Percentiles rank a stretch among this genome's conserved stretches.
These are phyloP conservation scores for Monopterus albus DNA, from an alignment of 2,113 vertebrate genomes.

Conservation along the genomic window DNA sequence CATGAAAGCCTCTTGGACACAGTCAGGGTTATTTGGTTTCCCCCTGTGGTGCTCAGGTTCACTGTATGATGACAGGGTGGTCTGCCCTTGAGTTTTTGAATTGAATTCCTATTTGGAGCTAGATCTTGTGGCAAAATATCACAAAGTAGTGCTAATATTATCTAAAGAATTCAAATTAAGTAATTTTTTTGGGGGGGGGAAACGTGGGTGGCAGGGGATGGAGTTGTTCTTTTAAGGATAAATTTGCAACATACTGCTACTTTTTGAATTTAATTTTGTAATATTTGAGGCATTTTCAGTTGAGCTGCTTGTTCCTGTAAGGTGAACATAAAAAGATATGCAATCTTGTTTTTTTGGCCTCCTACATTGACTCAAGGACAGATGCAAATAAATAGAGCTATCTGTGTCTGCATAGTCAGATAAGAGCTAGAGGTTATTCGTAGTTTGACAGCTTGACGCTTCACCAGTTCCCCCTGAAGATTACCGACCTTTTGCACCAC, in stretches of 20 bases:
- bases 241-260: neutral
- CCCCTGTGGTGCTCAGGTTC: slow-evolving; percentile 13
- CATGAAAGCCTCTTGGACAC: slow-evolving; percentile 47
- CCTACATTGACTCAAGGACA: slow-evolving; percentile 66
- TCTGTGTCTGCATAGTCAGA: slow-evolving; percentile 60
- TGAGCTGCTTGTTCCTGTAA: neutral
- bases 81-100: too few relatives aligned
- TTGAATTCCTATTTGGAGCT: slow-evolving; percentile 3
- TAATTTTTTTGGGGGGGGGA: too few relatives aligned
- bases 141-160: slow-evolving; percentile 23
- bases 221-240: neutral
- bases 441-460: slow-evolving; percentile 42
- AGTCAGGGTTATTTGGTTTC: slow-evolving; percentile 61
- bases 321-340: neutral
- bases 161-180: neutral
- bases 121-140: slow-evolving; percentile 20
- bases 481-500: slow-evolving; percentile 41
- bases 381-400: slow-evolving; percentile 65
- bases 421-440: slow-evolving; percentile 59
- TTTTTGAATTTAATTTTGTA: neutral
- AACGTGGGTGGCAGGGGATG: too few relatives aligned
- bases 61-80: slow-evolving; percentile 58
- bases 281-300: neutral
- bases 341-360: slow-evolving; percentile 36
- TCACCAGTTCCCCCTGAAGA: slow-evolving; percentile 13